Evolutionary conservation across 2,113 vertebrate genomes (phyloP), one percentile per base, ranked within the genome.

Genomic region (Bubalus kerabau): DNA sequence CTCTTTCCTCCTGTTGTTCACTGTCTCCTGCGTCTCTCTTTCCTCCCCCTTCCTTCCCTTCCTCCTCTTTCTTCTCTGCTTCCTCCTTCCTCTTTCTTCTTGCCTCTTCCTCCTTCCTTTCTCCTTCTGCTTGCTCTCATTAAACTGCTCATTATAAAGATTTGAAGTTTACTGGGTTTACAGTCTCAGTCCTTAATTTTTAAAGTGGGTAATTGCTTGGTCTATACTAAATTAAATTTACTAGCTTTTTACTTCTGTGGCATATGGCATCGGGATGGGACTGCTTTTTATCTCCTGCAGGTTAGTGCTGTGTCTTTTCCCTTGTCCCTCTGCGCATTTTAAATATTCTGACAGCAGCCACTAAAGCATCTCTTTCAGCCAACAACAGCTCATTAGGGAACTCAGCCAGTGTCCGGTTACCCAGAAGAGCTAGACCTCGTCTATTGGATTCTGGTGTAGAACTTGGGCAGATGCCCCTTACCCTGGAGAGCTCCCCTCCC

Each of bases 101-200:
- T 57, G n/a, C 26, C 46, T 90, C 30, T 71, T 43, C 26, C 52
- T 21, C n/a, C 46, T 76, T 17, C 30, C 43, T 54, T 78, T 17
- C 21, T 86, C 30, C 26, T 60, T 36, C 50, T 28, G 11, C 3
- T 83, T 43, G 74, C 48, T 81, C 93, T 71, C 82, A 30, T 67
- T 96, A 90, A 96, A 80, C 40, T 88, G 46, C 32, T 91, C 64
- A 80, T 97, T 90, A 96, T 90, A 43, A 96, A 94, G 89, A 94
- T 96, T 76, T 83, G 91, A 86, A 62, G 89, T 91, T 98, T 91
- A 89, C 76, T 62, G 82, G 89, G 91, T 98, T 97, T 97, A 93
- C 83, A 43, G 93, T 94, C 86, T 98, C 59, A 50, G 96, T 93
- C 93, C 86, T 98, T 98, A 97, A 95, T 96, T 98, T 98, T 97